phyloP scores from a whole-genome alignment of 2,113 vertebrate genomes.

The Corapipo altera region DNA sequence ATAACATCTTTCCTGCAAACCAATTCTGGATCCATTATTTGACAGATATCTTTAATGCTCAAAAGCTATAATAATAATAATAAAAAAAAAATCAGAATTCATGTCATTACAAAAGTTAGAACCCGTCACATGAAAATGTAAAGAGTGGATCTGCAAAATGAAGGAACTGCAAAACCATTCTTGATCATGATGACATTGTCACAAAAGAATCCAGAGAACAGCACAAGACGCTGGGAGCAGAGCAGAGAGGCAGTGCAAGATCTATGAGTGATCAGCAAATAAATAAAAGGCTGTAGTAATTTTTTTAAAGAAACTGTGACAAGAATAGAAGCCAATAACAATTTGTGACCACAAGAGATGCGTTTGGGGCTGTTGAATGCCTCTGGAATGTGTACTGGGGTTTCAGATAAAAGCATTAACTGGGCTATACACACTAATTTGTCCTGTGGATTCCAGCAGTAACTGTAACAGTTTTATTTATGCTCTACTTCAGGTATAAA shows the following conservation, averaged over 20 bases:
- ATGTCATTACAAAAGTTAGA: neutral
- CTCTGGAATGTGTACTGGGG: neutral
- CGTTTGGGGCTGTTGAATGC: neutral
- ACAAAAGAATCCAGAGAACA: neutral
- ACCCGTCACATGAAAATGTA: neutral
- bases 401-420: neutral
- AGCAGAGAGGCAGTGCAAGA: neutral
- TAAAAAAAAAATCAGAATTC: neutral
- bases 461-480: neutral
- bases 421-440: neutral
- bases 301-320: neutral
- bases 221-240: neutral
- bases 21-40: neutral
- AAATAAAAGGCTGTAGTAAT: neutral
- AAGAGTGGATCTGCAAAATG: neutral
- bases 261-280: neutral
- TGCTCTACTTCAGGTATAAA: neutral
- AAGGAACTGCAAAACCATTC: neutral
- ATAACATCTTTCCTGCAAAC: neutral
- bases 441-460: neutral
- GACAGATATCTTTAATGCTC: neutral
- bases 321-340: neutral
- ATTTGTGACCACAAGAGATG: neutral
- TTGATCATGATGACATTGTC: rapidly evolving
- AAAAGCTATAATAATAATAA: neutral